These are phyloP conservation scores for Polymixis lichenea DNA, from an alignment of 2,888 invertebrate genomes.

Conservation along the genomic window DNA sequence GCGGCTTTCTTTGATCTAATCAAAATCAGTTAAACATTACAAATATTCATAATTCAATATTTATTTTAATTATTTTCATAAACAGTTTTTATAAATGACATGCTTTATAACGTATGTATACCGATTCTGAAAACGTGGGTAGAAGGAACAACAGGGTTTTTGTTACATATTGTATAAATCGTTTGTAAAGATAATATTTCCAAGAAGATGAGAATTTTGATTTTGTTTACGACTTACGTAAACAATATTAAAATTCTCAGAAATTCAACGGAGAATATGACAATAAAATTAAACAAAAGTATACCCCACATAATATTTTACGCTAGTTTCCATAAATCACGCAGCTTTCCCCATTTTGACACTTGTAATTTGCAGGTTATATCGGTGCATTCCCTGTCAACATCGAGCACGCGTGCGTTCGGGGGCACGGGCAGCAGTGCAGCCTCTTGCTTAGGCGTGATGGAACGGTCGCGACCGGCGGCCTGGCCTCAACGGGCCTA, in stretches of 20 bases:
- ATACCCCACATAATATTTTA: neutral
- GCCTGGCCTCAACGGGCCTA: slow-evolving; percentile 80
- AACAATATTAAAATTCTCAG: neutral
- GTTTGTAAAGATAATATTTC: neutral
- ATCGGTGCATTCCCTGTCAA: slow-evolving; percentile 83
- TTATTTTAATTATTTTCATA: too few relatives aligned
- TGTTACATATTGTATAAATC: too few relatives aligned
- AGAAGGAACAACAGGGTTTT: too few relatives aligned
- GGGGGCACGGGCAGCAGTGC: slow-evolving; percentile 71
- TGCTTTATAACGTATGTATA: too few relatives aligned
- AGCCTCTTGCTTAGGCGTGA: slow-evolving; percentile 77
- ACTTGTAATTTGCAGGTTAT: slow-evolving; percentile 74
- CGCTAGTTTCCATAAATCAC: neutral
- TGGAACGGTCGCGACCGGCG: slow-evolving; percentile 74
- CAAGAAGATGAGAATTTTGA: too few relatives aligned
- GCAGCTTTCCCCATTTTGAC: neutral
- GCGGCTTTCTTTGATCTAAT: too few relatives aligned
- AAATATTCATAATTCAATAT: too few relatives aligned
- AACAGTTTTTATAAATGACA: too few relatives aligned
- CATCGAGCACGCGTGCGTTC: slow-evolving; percentile 72
- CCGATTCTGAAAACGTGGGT: too few relatives aligned
- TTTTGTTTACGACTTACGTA: too few relatives aligned
- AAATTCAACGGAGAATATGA: neutral
- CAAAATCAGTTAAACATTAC: too few relatives aligned
- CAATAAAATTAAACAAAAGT: neutral